A percentile compares a stretch with the other conserved stretches of the same genome.
These are phyloP conservation scores for Liodrosophila aerea DNA, from an alignment of 2,888 invertebrate species.

Conservation along the genomic window DNA sequence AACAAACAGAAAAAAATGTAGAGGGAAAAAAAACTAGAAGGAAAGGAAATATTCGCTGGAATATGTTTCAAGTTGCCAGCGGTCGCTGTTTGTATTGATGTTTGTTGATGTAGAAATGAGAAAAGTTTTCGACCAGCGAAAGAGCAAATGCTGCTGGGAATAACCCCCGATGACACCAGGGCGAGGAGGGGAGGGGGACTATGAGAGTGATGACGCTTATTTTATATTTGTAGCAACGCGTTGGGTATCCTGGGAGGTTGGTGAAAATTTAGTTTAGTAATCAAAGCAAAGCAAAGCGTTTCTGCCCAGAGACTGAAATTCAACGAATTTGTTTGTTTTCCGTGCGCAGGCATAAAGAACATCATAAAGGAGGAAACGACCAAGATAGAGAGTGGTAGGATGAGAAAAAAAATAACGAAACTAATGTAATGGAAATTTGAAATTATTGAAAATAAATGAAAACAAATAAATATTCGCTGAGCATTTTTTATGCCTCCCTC, in stretches of 20 bases:
- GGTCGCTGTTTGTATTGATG: conserved; percentile 69
- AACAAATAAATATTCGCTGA: conserved; percentile 72
- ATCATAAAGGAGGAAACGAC: conserved; percentile 27
- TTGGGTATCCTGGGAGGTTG: neutral
- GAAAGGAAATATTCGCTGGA: conserved; percentile 25
- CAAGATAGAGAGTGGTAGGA: neutral
- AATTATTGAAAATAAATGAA: conserved; percentile 80
- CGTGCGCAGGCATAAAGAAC: conserved; percentile 73
- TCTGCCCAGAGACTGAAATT: conserved; percentile 28
- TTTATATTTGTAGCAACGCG: conserved; percentile 52
- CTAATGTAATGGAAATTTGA: conserved; percentile 80
- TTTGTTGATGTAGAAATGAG: conserved; percentile 75
- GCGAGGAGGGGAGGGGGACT: conserved; percentile 8
- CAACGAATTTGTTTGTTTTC: conserved; percentile 73
- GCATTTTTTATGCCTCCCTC: conserved; percentile 38
- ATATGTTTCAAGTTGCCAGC: conserved; percentile 53
- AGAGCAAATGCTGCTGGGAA: conserved; percentile 28
- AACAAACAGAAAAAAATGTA: conserved; percentile 28
- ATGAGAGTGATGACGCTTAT: conserved; percentile 53
- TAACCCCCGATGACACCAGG: neutral
- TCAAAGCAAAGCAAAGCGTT: conserved; percentile 58
- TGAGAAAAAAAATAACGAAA: conserved; percentile 51
- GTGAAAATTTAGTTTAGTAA: conserved; percentile 71
- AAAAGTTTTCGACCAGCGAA: conserved; percentile 64
- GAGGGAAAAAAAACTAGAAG: conserved; percentile 4